These are phyloP conservation scores for Sternarchorhynchus goeldii DNA, from an alignment of 2,797 vertebrate genomes.

Conservation along the genomic window DNA sequence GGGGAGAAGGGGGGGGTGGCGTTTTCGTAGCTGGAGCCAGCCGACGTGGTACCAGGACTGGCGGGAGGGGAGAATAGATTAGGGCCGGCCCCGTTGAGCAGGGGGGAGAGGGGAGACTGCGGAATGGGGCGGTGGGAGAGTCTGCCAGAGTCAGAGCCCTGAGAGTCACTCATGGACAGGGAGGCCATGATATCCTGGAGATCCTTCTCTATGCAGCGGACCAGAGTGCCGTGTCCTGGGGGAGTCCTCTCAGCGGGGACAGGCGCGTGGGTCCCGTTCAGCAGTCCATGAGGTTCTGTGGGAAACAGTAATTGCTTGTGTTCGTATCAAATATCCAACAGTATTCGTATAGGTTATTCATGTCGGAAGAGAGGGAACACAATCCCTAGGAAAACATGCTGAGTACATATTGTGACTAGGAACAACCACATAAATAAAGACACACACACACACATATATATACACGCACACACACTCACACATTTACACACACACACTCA, in stretches of 20 bases:
- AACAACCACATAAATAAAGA: too few relatives aligned
- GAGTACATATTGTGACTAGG: too few relatives aligned
- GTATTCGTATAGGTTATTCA: neutral
- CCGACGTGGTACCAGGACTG: constrained; percentile 73
- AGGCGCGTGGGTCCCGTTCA: constrained; percentile 78
- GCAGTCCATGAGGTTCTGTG: constrained; percentile 73
- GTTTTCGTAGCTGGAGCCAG: constrained; percentile 84
- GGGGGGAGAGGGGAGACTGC: constrained; percentile 64
- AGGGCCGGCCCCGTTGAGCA: constrained; percentile 77
- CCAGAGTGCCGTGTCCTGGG: constrained; percentile 74
- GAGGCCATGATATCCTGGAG: constrained; percentile 90
- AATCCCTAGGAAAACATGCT: too few relatives aligned
- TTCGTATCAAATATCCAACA: neutral
- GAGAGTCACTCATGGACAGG: constrained; percentile 76
- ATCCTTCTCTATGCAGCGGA: constrained; percentile 84
- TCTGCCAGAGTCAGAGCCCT: constrained; percentile 64
- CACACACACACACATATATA: too few relatives aligned
- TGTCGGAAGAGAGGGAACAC: too few relatives aligned
- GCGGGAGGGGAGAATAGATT: constrained; percentile 71
- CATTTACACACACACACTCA: too few relatives aligned
- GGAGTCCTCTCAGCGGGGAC: constrained; percentile 58
- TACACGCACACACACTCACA: too few relatives aligned
- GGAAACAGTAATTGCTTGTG: constrained; percentile 50
- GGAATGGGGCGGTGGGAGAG: constrained; percentile 22
- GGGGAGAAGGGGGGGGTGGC: constrained; percentile 75